Base-by-base conservation (phyloP, 2,888 invertebrate species). In the Anorthoa munda region DNA sequence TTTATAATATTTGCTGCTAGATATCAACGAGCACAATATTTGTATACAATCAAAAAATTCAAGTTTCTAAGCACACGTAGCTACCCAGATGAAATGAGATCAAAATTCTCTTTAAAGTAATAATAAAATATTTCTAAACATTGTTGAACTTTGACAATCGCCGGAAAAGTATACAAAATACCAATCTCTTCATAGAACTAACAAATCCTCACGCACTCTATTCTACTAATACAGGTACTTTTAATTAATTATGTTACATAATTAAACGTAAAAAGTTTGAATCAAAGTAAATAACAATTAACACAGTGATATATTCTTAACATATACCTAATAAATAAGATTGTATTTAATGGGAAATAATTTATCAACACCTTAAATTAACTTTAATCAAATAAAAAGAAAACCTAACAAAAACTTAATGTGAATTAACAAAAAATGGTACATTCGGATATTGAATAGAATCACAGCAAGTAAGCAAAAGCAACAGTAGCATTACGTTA, bases 381-480 rank as follows among this genome's bases (percentile, higher is more conserved):
- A 82, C 31, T 76, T 79, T 77, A 77, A 76, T 70, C 13, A 68
- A 77, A 82, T 56, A 61, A 71, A 86, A 84, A 86, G 83, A 69
- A 69, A 86, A 87, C 81, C 80, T 87, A 85, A 82, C 69, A 72
- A 73, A 85, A 75, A 83, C 72, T 85, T 85, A 83, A 84, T 73
- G 72, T 75, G 59, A 75, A 76, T 66, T 79, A 86, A 85, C 82
- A 84, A 73, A 88, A 71, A 88, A 88, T 70, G 75, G 76, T 88
- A 91, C 82, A 89, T 86, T 82, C 82, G 86, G 72, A 85, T 83
- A 84, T 81, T 80, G 63, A 77, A 81, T 87, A 82, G 81, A 85
- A 91, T 90, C 90, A 94, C 91, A 95, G 95, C 94, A 94, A 95
- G 87, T 85, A 95, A 95, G 95, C 95, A 86, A 90, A 95, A 95